A percentile compares a stretch with the other conserved stretches of the same genome.
These are phyloP conservation scores for Gymnocheta viridis DNA, from an alignment of 2,888 invertebrate species.

Conservation along the genomic window DNA sequence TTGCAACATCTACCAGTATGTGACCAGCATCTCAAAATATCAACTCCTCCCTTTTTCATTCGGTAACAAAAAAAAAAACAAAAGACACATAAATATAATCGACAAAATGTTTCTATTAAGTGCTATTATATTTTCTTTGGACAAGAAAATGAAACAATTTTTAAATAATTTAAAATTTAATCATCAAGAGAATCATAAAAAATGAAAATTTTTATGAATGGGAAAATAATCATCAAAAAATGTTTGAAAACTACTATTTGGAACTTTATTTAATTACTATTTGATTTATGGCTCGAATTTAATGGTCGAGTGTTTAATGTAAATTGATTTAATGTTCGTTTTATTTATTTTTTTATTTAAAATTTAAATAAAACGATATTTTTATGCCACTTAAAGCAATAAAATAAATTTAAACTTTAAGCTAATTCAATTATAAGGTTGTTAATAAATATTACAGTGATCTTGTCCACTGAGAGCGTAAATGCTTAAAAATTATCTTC, in stretches of 20 bases:
- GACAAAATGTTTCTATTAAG: slow-evolving; percentile 58
- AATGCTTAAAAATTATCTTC: too few species aligned
- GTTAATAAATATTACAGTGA: background rate
- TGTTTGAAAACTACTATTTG: background rate
- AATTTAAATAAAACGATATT: background rate
- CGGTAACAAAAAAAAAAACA: background rate
- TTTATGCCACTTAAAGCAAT: background rate
- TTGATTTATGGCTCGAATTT: slow-evolving; percentile 10
- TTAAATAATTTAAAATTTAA: slow-evolving; percentile 48
- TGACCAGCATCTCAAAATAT: slow-evolving; percentile 60
- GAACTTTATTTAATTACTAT: background rate
- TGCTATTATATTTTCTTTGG: background rate
- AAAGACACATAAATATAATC: slow-evolving; percentile 44
- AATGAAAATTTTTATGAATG: background rate
- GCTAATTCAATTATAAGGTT: too few species aligned
- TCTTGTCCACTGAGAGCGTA: background rate
- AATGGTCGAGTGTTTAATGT: background rate
- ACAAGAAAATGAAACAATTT: slow-evolving; percentile 18
- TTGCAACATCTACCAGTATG: slow-evolving; percentile 59
- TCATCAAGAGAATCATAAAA: slow-evolving; percentile 29
- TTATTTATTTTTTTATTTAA: background rate
- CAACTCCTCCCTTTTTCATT: slow-evolving; percentile 13
- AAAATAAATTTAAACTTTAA: background rate
- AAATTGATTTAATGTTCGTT: background rate
- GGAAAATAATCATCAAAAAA: background rate